These are phyloP conservation scores for Megaptera novaeangliae DNA, from an alignment of 2,113 vertebrate species.

Conservation along the genomic window DNA sequence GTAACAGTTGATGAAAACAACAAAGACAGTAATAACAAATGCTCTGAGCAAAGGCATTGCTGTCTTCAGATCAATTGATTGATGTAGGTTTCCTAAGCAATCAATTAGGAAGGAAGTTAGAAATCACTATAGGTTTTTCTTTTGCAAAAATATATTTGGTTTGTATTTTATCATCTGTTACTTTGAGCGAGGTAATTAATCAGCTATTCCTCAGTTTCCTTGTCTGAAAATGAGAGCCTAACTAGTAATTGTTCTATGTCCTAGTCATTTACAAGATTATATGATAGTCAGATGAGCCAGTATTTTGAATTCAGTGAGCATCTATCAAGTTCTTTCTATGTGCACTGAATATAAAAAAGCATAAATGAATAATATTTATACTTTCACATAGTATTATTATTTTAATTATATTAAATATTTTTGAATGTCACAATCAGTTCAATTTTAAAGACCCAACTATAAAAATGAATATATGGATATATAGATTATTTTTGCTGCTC, in stretches of 20 bases:
- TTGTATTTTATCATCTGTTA: neutral
- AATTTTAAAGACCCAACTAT: neutral
- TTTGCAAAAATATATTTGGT: neutral
- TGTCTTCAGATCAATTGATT: neutral
- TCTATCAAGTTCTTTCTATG: neutral
- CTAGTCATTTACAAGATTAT: neutral
- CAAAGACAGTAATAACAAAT: neutral
- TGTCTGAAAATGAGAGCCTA: neutral
- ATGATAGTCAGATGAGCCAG: neutral
- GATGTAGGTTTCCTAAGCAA: neutral
- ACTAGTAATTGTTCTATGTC: neutral
- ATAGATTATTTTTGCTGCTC: neutral
- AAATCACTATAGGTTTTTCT: neutral
- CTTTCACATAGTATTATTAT: neutral
- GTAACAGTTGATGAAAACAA: neutral
- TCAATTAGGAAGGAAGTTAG: neutral
- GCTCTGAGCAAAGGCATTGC: neutral
- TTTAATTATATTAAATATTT: neutral
- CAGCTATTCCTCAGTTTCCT: neutral
- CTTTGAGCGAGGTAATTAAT: neutral
- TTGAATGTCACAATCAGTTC: neutral
- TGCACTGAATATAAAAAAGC: neutral
- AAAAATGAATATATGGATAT: neutral
- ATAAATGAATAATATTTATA: neutral
- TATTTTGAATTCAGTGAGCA: neutral